A percentile compares a stretch with the other conserved stretches of the same genome.
phyloP scores from a whole-genome alignment of 2,113 vertebrate species.

The Lonchura striata region DNA sequence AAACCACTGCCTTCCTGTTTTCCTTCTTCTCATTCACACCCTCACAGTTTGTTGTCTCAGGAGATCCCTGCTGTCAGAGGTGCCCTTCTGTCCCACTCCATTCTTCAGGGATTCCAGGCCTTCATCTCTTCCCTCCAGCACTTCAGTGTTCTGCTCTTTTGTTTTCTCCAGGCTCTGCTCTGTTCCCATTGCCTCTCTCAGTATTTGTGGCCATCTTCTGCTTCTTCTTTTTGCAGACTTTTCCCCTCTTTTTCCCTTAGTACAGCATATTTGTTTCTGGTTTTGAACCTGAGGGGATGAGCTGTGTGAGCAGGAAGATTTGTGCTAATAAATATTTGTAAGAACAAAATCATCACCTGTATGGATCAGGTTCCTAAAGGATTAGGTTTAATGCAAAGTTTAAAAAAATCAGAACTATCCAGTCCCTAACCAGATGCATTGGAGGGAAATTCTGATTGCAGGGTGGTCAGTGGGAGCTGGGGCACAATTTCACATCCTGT shows the following conservation, averaged over 20 bases:
- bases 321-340: conserved; percentile 12
- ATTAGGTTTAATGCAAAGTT: conserved; percentile 6
- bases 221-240: not conserved
- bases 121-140: not conserved
- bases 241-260: not conserved
- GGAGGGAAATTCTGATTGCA: not conserved
- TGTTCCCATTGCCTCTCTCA: not conserved
- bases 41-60: not conserved
- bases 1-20: accelerated
- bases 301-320: not conserved
- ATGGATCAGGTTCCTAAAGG: not conserved
- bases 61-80: not conserved
- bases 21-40: not conserved
- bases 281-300: not conserved
- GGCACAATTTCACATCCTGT: not conserved
- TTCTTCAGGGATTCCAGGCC: not conserved
- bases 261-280: not conserved
- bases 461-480: not conserved
- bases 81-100: not conserved
- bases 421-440: not conserved
- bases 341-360: not conserved
- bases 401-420: not conserved
- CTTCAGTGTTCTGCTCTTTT: not conserved
- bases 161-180: not conserved
- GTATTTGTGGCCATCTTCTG: not conserved